Conservation (phyloP, 2,888 invertebrate genomes). For the Drymonia ruficornis region DNA sequence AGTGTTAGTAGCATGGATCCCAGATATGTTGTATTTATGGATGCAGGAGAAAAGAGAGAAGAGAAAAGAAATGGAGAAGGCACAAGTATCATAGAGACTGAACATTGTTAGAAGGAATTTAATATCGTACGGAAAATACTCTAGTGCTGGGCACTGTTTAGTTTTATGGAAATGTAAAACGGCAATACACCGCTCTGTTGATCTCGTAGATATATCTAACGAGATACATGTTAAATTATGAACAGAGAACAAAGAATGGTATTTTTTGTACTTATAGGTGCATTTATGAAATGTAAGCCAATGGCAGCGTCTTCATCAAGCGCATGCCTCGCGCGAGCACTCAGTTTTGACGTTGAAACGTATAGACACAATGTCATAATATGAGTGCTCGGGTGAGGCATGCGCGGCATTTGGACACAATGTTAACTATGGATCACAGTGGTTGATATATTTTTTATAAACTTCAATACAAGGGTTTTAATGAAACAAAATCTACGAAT, state of each 20-base stretch:
- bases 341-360: too few species aligned
- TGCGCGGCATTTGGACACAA: too few species aligned
- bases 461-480: background rate
- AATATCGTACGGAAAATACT: slow-evolving; percentile 31
- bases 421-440: too few species aligned
- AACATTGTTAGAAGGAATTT: slow-evolving; percentile 15
- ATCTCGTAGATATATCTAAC: background rate
- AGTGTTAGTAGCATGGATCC: slow-evolving; percentile 84
- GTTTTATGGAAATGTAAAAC: slow-evolving; percentile 1
- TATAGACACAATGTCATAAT: background rate
- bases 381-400: too few species aligned
- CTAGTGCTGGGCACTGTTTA: slow-evolving; percentile 17
- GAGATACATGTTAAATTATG: background rate
- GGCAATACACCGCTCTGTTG: background rate
- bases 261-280: too few species aligned
- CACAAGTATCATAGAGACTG: slow-evolving; percentile 46
- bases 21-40: slow-evolving; percentile 79
- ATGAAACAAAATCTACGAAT: background rate
- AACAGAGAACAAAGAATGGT: background rate
- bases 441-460: too few species aligned
- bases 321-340: too few species aligned
- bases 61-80: slow-evolving; percentile 46
- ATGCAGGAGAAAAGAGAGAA: slow-evolving; percentile 60
- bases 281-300: too few species aligned
- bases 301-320: too few species aligned